Conservation (phyloP, 1,140 invertebrate genomes). For the Drosophila sturtevanti region DNA sequence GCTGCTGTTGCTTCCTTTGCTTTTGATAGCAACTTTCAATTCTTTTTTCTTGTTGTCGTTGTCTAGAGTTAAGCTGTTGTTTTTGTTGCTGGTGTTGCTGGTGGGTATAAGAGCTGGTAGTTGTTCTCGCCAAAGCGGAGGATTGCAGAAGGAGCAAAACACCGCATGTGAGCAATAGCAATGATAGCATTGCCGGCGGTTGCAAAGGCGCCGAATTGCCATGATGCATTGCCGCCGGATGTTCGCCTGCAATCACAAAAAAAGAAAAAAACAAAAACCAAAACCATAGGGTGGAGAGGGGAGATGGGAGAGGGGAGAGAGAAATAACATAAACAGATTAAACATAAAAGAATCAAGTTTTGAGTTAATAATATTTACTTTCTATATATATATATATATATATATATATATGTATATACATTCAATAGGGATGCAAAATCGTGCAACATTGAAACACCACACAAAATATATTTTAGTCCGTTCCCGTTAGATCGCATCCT, state of each 20-base stretch:
- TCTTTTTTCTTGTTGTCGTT: conserved; percentile 9
- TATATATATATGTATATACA: background rate
- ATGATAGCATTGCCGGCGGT: conserved; percentile 64
- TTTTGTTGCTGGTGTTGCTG: conserved; percentile 12
- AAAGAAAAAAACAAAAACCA: background rate
- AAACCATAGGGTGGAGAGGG: no score
- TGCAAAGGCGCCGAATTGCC: conserved; percentile 83
- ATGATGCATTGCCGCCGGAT: conserved; percentile 93
- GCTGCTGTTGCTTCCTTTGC: background rate
- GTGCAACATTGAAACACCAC: conserved; percentile 3
- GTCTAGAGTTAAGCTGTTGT: conserved; percentile 11
- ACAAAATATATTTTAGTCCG: background rate
- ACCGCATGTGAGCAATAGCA: conserved; percentile 51
- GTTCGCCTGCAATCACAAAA: conserved; percentile 86
- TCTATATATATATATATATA: no score
- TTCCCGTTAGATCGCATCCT: no score
- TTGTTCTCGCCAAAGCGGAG: conserved; percentile 18
- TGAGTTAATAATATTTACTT: background rate
- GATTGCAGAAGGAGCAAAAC: conserved; percentile 36
- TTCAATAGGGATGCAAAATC: conserved; percentile 6
- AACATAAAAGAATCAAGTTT: conserved; percentile 14
- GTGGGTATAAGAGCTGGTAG: background rate
- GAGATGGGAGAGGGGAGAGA: background rate
- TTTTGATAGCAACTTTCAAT: background rate
- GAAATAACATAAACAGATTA: background rate